Percentiles rank a stretch among this genome's conserved stretches.
phyloP scores from a whole-genome alignment of 2,113 vertebrate genomes.

The Rana temporaria region DNA sequence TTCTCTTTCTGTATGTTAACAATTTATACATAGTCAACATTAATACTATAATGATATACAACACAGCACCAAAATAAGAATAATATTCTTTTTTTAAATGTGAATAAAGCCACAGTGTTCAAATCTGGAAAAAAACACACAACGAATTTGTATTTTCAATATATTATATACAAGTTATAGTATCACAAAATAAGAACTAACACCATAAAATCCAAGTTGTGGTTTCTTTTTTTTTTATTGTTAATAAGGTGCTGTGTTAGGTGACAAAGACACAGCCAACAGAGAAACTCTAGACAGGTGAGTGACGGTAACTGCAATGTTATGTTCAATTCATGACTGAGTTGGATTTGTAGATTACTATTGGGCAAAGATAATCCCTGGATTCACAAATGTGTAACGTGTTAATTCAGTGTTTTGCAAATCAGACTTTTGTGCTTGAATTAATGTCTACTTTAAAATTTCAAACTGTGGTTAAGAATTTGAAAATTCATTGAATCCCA shows the following conservation, averaged over 20 bases:
- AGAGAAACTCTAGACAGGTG: neutral
- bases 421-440: too few species aligned
- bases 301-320: too few species aligned
- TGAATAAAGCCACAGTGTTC: neutral
- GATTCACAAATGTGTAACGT: too few species aligned
- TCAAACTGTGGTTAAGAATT: too few species aligned
- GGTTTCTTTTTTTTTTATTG: neutral
- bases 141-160: neutral
- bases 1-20: too few species aligned
- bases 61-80: conserved; percentile 5
- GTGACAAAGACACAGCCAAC: neutral
- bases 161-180: conserved; percentile 20
- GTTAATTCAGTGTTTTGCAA: too few species aligned
- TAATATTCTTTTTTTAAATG: neutral
- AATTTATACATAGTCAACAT: neutral
- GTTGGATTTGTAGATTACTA: too few species aligned
- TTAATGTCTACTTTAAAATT: too few species aligned
- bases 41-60: conserved; percentile 14
- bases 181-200: conserved; percentile 14
- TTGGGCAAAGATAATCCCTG: too few species aligned
- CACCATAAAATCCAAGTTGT: conserved; percentile 29
- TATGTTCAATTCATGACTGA: too few species aligned
- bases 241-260: neutral
- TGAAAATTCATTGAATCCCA: too few species aligned
- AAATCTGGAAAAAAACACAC: too few species aligned